A percentile compares a stretch with the other conserved stretches of the same genome.
Conservation (phyloP, 2,888 invertebrate species). For the Malthinus seriepunctatus region DNA sequence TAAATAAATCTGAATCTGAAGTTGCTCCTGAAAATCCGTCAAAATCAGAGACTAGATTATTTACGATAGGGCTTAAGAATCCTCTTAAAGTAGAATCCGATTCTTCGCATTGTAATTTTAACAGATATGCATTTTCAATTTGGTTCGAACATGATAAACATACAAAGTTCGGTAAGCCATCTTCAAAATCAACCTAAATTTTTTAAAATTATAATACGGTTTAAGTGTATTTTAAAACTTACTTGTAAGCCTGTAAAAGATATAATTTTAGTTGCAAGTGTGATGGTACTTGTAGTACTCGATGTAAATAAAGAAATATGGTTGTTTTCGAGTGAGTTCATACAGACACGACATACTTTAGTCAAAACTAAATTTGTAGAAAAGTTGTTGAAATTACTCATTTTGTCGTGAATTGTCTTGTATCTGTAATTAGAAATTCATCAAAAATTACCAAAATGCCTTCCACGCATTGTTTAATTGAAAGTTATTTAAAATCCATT, state of each 20-base stretch:
- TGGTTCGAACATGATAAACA: slow-evolving; percentile 33
- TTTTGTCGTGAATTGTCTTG: slow-evolving; percentile 10
- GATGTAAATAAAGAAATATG: slow-evolving; percentile 30
- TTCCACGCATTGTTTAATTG: no score
- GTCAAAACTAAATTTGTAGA: slow-evolving; percentile 23
- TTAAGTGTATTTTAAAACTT: slow-evolving; percentile 11
- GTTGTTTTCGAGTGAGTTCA: slow-evolving; percentile 28
- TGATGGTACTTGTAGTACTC: slow-evolving; percentile 8
- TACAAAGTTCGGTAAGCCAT: slow-evolving; percentile 34
- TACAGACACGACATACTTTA: slow-evolving; percentile 38
- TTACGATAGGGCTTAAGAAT: slow-evolving; percentile 22
- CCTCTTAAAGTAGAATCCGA: slow-evolving; percentile 31
- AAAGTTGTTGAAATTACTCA: slow-evolving; percentile 21
- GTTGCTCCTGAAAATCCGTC: neutral
- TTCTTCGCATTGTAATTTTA: slow-evolving; percentile 37
- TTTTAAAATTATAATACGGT: neutral
- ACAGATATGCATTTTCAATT: slow-evolving; percentile 36
- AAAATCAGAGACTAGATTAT: neutral
- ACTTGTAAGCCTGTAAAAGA: slow-evolving; percentile 37
- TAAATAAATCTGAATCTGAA: slow-evolving; percentile 9
- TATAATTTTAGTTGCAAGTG: slow-evolving; percentile 35
- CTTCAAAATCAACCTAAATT: slow-evolving; percentile 34
- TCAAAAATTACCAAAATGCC: no score
- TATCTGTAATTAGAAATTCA: no score
- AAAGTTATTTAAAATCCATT: no score